phyloP scores from a whole-genome alignment of 1,140 invertebrate species.

The Listronotus oregonensis region DNA sequence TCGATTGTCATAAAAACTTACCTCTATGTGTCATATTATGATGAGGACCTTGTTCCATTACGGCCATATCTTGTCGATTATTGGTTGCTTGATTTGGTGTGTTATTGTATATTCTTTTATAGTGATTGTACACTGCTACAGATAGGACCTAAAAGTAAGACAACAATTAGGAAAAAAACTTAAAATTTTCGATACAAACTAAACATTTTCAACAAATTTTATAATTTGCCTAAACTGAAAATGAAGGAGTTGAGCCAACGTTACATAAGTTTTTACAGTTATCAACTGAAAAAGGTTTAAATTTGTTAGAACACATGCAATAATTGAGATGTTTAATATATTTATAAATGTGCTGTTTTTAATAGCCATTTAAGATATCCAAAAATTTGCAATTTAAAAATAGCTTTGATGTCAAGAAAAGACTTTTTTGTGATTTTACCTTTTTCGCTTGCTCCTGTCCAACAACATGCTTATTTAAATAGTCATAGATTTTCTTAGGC shows the following conservation, averaged over 20 bases:
- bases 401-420: too few species aligned
- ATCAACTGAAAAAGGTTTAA: too few species aligned
- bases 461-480: conserved; percentile 94
- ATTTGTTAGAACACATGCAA: too few species aligned
- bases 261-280: too few species aligned
- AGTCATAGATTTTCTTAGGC: conserved; percentile 96
- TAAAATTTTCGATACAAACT: background rate
- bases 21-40: conserved; percentile 76
- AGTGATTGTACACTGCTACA: conserved; percentile 99
- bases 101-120: conserved; percentile 97
- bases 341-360: too few species aligned
- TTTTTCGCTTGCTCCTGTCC: conserved; percentile 98
- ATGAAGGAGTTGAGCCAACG: too few species aligned
- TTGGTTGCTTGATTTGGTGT: conserved; percentile 62
- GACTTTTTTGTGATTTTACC: conserved; percentile 43
- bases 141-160: conserved; percentile 72
- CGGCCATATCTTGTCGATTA: conserved; percentile 58
- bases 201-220: too few species aligned
- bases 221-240: too few species aligned
- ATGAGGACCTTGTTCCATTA: conserved; percentile 69
- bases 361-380: too few species aligned
- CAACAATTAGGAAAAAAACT: background rate
- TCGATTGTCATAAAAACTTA: conserved; percentile 49
- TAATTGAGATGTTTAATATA: too few species aligned
- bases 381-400: too few species aligned